Evolutionary conservation across 2,888 invertebrate genomes (phyloP).

Genomic region (Anthophora plumipes): DNA sequence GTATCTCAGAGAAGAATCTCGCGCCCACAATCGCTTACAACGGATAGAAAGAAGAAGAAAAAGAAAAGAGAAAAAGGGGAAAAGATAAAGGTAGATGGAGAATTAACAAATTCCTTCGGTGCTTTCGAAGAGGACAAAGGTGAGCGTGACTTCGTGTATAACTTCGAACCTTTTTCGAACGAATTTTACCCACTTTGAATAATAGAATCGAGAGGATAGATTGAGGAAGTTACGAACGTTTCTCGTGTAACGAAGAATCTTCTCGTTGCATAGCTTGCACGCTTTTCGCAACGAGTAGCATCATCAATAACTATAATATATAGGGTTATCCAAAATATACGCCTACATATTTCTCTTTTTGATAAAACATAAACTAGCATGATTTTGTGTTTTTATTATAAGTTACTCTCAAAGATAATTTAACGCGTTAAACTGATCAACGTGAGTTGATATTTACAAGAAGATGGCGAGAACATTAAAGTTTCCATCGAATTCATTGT

Average conservation of each 20-base stretch:
- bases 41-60: too few species aligned
- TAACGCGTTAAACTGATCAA: too few species aligned
- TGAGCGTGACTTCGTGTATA: background rate
- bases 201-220: background rate
- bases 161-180: constrained; percentile 10
- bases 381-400: too few species aligned
- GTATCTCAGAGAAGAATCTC: background rate
- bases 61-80: too few species aligned
- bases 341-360: too few species aligned
- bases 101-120: constrained; percentile 40
- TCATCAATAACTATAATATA: constrained; percentile 8
- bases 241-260: background rate
- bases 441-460: too few species aligned
- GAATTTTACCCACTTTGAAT: constrained; percentile 20
- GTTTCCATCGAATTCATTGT: too few species aligned
- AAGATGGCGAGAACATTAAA: too few species aligned
- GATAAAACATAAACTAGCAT: too few species aligned
- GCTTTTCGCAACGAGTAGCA: background rate
- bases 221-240: constrained; percentile 7
- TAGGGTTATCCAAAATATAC: too few species aligned
- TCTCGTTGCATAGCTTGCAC: too few species aligned
- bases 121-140: constrained; percentile 12
- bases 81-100: background rate
- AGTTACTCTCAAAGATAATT: too few species aligned
- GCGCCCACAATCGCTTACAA: background rate